Base-by-base conservation (phyloP, 2,797 vertebrate species). In the Bucorvus abyssinicus region DNA sequence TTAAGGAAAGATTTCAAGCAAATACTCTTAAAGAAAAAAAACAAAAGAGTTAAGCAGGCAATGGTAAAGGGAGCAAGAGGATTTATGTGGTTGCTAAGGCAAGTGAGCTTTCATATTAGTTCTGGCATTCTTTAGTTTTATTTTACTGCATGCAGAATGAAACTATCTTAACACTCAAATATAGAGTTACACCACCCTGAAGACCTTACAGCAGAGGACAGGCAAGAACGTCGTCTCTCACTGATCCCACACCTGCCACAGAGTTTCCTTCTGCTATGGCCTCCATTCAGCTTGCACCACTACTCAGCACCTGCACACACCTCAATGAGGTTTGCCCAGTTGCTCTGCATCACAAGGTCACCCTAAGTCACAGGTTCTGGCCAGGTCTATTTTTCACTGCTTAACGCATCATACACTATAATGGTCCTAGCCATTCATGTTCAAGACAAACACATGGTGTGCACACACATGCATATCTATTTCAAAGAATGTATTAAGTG, bases 401-500 rank as follows among this genome's bases (percentile, higher is more conserved):
- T 47, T 70, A 83, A 74, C 2, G 9, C 49, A 77, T 59, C 27
- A 20, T 64, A 57, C 7, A 17, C 12, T 26, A 1, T 30, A 64
- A 47, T 68, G 55, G 29, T 68, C 40, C 11, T 63, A 61, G n/a
- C 36, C 29, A 85, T 53, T 77, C 86, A 57, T 1, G 15, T 44
- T 92, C 56, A 83, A 87, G 90, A 80, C 49, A 90, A 95, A 90
- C 92, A 92, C 89, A 83, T 80, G 86, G 64, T 61, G 30, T 36
- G 26, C 75, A 87, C 68, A 76, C 78, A 83, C 61, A 49, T 57
- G 42, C 30, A n/a, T 94, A 94, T 91, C 95, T 87, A 90, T 93
- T 96, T 94, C 87, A 94, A 95, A 94, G 91, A 84, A 84, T 3
- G 0, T 78, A 74, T 83, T 80, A 95, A 91, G 27, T 57, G 40